Evolutionary conservation across 2,113 vertebrate species (phyloP).

Genomic region (Actenoides hombroni): DNA sequence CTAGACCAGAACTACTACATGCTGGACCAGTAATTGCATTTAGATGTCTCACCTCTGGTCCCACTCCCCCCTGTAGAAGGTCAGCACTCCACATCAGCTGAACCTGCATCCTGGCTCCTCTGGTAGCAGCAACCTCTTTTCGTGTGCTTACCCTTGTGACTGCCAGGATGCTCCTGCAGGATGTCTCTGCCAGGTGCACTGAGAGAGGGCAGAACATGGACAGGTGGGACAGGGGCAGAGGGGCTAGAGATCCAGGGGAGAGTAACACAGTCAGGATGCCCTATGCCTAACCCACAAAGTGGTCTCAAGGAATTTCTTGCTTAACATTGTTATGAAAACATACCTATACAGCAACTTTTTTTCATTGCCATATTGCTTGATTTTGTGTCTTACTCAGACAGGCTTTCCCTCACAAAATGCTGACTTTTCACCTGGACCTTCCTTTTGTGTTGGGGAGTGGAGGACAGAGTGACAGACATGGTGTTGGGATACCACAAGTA

Average conservation of each 20-base stretch:
- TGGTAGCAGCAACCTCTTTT: background rate
- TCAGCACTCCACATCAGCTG: background rate
- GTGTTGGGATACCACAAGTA: background rate
- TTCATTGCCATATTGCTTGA: background rate
- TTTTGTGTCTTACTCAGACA: background rate
- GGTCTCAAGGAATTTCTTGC: background rate
- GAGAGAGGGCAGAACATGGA: background rate
- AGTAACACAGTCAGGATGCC: background rate
- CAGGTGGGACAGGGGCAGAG: background rate
- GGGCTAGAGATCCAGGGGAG: background rate
- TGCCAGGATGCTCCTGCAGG: background rate
- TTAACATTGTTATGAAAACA: background rate
- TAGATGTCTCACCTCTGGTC: background rate
- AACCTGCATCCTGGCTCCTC: background rate
- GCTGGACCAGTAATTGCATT: background rate
- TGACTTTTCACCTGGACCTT: background rate
- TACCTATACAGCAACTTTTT: background rate
- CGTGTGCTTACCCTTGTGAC: background rate
- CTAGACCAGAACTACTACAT: background rate
- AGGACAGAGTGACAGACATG: background rate
- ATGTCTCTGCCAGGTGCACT: accelerated
- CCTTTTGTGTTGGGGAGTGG: background rate
- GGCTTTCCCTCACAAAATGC: background rate
- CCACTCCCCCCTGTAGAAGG: background rate
- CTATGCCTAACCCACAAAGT: background rate